Conservation (phyloP, 1,140 invertebrate genomes). For the Contarinia nasturtii region DNA sequence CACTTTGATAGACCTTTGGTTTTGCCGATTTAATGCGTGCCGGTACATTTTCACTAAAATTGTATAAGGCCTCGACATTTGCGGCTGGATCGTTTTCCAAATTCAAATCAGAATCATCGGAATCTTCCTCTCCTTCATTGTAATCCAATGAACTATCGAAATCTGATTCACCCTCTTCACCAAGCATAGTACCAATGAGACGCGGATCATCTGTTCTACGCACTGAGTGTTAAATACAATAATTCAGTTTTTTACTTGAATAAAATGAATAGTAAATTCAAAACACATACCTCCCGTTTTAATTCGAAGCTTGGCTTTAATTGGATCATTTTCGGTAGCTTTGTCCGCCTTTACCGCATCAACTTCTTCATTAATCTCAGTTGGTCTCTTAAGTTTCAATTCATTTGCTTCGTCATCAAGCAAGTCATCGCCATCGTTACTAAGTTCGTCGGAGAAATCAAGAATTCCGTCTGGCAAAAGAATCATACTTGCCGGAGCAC, state of each 20-base stretch:
- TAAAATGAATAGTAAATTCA: background rate
- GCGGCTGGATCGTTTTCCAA: constrained; percentile 17
- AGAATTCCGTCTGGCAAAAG: constrained; percentile 20
- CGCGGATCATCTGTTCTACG: background rate
- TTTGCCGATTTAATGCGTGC: constrained; percentile 16
- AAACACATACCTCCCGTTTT: background rate
- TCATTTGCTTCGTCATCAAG: constrained; percentile 1
- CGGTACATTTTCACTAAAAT: constrained; percentile 17
- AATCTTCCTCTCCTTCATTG: constrained; percentile 15
- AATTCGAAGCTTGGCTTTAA: background rate
- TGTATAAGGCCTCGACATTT: constrained; percentile 21
- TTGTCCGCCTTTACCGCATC: too few relatives aligned
- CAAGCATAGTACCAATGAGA: constrained; percentile 3
- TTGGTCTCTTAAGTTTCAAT: background rate
- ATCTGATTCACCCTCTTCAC: constrained; percentile 9
- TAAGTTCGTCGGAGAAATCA: constrained; percentile 15
- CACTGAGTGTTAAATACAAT: background rate
- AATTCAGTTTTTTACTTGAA: background rate
- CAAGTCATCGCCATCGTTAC: constrained; percentile 10
- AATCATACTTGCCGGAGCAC: constrained; percentile 15
- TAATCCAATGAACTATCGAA: constrained; percentile 14
- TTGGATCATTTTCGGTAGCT: background rate
- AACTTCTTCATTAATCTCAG: background rate
- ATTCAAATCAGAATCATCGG: constrained; percentile 16
- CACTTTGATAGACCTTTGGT: constrained; percentile 15